These are phyloP conservation scores for Falco concolor DNA, from an alignment of 2,797 vertebrate species.

Conservation along the genomic window DNA sequence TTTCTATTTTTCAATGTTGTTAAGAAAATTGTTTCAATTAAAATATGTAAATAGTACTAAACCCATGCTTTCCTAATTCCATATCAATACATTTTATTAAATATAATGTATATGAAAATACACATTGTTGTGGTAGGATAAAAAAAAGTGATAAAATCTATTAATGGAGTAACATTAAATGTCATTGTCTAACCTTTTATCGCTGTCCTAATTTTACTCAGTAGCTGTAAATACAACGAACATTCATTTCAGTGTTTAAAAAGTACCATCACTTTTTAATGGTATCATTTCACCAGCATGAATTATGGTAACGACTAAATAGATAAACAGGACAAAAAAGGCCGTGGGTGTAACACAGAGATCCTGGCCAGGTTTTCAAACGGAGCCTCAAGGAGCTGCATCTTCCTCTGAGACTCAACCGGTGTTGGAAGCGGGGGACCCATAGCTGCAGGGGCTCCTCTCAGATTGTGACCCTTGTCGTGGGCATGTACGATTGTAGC, in stretches of 20 bases:
- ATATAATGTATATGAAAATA: conserved; percentile 69
- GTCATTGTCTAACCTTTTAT: conserved; percentile 37
- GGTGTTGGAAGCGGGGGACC: not conserved
- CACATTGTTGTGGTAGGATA: conserved; percentile 57
- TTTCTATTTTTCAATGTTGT: conserved; percentile 71
- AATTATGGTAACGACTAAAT: not conserved
- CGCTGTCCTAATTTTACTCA: conserved; percentile 43
- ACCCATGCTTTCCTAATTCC: conserved; percentile 63
- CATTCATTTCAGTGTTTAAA: not conserved
- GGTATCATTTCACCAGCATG: not conserved
- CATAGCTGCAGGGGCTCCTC: not conserved
- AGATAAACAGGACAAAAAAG: not conserved
- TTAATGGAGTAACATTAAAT: conserved; percentile 55
- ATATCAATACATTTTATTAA: conserved; percentile 61
- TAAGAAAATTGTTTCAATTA: conserved; percentile 67
- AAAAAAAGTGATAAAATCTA: conserved; percentile 54
- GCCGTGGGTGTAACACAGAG: not conserved
- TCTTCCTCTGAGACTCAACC: not conserved
- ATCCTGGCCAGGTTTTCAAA: not conserved
- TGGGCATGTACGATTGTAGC: accelerated
- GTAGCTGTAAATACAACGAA: not conserved
- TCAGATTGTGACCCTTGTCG: not conserved
- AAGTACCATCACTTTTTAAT: not conserved
- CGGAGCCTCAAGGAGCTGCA: not conserved
- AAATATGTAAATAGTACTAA: conserved; percentile 65